Evolutionary conservation across 2,888 invertebrate species (phyloP).

Genomic region (Parnassius glacialis): DNA sequence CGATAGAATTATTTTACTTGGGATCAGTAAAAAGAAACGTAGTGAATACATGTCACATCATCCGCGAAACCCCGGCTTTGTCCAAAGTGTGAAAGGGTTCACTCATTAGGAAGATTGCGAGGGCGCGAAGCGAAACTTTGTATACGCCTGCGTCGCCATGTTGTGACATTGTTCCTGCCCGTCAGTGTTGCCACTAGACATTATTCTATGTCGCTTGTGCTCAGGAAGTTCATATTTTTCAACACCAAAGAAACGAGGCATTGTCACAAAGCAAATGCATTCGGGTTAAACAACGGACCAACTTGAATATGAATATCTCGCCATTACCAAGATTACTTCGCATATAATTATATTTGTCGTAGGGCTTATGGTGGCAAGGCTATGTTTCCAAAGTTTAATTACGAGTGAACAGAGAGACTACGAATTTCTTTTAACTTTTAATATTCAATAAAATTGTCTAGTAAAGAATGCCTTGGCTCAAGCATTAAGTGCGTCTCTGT

Average conservation of each 20-base stretch:
- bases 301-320: constrained; percentile 49
- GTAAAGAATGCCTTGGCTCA: too few species aligned
- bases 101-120: constrained; percentile 81
- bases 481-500: too few species aligned
- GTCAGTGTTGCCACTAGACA: constrained; percentile 54
- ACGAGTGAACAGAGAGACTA: too few species aligned
- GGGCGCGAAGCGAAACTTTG: constrained; percentile 69
- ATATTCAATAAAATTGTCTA: too few species aligned
- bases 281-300: constrained; percentile 56
- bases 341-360: constrained; percentile 15
- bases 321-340: constrained; percentile 61
- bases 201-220: constrained; percentile 52
- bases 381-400: too few species aligned
- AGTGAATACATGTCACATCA: constrained; percentile 72
- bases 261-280: constrained; percentile 63
- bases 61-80: constrained; percentile 75
- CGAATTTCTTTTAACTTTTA: too few species aligned
- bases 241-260: constrained; percentile 56
- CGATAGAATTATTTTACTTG: constrained; percentile 47
- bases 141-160: constrained; percentile 51
- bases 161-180: constrained; percentile 60
- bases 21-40: constrained; percentile 61
- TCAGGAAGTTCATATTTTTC: constrained; percentile 64
- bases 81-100: constrained; percentile 77
- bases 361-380: too few species aligned